Evolutionary conservation across 2,888 invertebrate genomes (phyloP), one percentile per base, ranked within the genome.

Genomic region (Parnassius mnemosyne): DNA sequence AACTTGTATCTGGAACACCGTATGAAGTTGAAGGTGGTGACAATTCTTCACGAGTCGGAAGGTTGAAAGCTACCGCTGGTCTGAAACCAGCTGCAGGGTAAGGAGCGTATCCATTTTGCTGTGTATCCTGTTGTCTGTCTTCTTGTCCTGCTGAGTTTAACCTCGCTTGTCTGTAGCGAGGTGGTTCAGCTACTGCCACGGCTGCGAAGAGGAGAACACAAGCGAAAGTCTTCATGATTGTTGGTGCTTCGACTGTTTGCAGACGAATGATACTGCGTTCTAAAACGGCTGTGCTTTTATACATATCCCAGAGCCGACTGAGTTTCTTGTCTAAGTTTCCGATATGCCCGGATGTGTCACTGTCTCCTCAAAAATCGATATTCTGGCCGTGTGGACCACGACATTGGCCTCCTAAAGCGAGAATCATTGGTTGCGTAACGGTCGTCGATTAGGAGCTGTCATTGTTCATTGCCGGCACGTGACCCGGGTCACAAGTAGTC

Each of bases 341-440:
- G 83, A 72, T 75, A 71, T 68, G 70, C 73, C 83, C 84, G 85
- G 88, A 86, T 84, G 87, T 83, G 83, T 84, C 80, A 81, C 77
- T 65, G 65, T 80, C 77, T 80, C 75, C 77, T 74, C 72, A 72
- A 75, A 72, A 73, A 83, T 91, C 87, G 85, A 85, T 87, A 90
- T 89, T 87, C 90, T 71, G 77, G 66, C 65, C 78, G 81, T 77
- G 84, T 81, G 79, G 71, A 68, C 75, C 73, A 72, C 81, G 90
- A 88, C 89, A 89, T 90, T 91, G 90, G 87, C 87, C 87, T 78
- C 84, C 71, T 84, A 79, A 71, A 75, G 77, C 79, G 81, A 82
- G 78, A 82, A 84, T 85, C 83, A 78, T 77, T 71, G 78, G 73
- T 91, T 86, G 87, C 77, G 85, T 85, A 87, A 90, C 73, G 71